A percentile compares a stretch with the other conserved stretches of the same genome.
These are phyloP conservation scores for Ameiurus melas DNA, from an alignment of 2,113 vertebrate genomes.

Conservation along the genomic window DNA sequence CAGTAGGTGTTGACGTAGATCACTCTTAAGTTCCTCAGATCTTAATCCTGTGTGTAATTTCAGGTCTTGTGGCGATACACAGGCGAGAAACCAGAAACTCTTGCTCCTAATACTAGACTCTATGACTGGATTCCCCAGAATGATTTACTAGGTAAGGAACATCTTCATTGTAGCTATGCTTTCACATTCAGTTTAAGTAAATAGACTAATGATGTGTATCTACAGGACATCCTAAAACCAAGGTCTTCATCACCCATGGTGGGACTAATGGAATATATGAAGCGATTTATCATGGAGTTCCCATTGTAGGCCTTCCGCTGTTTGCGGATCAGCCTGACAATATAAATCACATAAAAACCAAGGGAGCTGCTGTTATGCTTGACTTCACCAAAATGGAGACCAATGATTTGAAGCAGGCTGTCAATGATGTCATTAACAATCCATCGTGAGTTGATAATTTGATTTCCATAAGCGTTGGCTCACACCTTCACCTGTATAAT, in stretches of 20 bases:
- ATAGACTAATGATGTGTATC: slow-evolving; percentile 22
- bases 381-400: slow-evolving; percentile 73
- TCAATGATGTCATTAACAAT: slow-evolving; percentile 42
- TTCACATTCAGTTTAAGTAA: background rate
- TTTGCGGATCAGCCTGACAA: slow-evolving; percentile 85
- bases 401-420: slow-evolving; percentile 59
- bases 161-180: background rate
- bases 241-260: slow-evolving; percentile 86
- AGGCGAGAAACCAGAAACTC: slow-evolving; percentile 72
- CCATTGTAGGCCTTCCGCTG: slow-evolving; percentile 83
- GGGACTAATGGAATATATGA: slow-evolving; percentile 88
- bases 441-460: slow-evolving; percentile 44
- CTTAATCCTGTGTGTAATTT: slow-evolving; percentile 26
- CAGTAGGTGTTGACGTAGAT: background rate
- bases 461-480: too few species aligned
- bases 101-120: slow-evolving; percentile 76
- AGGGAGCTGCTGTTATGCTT: slow-evolving; percentile 76
- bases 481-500: background rate
- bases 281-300: slow-evolving; percentile 84
- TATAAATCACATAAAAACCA: slow-evolving; percentile 75
- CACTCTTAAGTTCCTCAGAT: background rate
- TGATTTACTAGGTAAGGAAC: slow-evolving; percentile 78
- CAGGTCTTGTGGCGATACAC: slow-evolving; percentile 85
- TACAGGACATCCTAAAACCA: slow-evolving; percentile 80
- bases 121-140: slow-evolving; percentile 85